phyloP scores from a whole-genome alignment of 2,113 vertebrate genomes.

The Dermatemys mawii region DNA sequence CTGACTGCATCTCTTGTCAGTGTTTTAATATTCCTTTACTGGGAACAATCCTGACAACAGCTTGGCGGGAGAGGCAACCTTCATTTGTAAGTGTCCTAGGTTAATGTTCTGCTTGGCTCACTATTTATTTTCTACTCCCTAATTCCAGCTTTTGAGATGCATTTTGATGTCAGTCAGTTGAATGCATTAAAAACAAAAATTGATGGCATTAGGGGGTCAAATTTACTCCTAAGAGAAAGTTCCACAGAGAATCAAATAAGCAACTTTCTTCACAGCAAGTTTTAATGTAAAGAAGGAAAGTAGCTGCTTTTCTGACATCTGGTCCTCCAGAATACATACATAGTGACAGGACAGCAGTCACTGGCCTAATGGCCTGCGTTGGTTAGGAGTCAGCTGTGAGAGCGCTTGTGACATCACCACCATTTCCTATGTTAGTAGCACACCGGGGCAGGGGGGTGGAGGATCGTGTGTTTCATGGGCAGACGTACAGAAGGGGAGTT shows the following conservation, averaged over 20 bases:
- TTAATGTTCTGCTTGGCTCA: not conserved
- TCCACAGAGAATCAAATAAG: slow-evolving; percentile 26
- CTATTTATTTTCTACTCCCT: not conserved
- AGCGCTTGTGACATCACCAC: not conserved
- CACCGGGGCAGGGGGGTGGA: fast-evolving
- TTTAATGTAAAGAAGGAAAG: not conserved
- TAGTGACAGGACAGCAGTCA: slow-evolving; percentile 66
- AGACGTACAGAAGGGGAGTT: not conserved
- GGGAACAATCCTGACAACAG: not conserved
- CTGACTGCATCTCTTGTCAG: not conserved
- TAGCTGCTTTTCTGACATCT: slow-evolving; percentile 11
- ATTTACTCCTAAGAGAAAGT: slow-evolving; percentile 43
- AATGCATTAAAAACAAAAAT: not conserved
- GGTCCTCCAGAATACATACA: slow-evolving; percentile 41
- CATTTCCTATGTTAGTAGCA: not conserved
- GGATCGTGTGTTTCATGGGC: not conserved
- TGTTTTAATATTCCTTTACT: not conserved
- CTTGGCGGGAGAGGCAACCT: not conserved
- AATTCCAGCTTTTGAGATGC: slow-evolving; percentile 11
- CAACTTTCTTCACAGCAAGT: slow-evolving; percentile 11
- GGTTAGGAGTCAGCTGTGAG: slow-evolving; percentile 20
- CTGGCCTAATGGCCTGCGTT: slow-evolving; percentile 38
- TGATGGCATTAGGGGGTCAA: not conserved
- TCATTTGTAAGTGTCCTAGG: not conserved
- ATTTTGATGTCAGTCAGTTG: not conserved